phyloP scores from a whole-genome alignment of 2,888 invertebrate species.

The Desoria tigrina region DNA sequence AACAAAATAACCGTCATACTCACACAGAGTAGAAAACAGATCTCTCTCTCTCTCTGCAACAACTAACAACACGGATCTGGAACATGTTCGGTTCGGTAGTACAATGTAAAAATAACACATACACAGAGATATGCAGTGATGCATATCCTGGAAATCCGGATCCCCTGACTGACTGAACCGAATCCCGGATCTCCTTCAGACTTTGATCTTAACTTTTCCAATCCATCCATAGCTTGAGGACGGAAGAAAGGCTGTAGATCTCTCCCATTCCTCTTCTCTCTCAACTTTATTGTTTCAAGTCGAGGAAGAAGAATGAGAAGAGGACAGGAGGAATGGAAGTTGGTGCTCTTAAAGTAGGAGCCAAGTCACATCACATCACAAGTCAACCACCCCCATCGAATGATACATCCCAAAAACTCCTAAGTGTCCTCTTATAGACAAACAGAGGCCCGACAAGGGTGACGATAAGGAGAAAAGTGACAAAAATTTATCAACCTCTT shows the following conservation, averaged over 20 bases:
- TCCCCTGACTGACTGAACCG: conserved; percentile 12
- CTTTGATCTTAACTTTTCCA: conserved; percentile 47
- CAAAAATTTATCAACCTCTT: conserved; percentile 1
- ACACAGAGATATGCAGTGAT: conserved; percentile 19
- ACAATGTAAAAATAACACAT: conserved; percentile 42
- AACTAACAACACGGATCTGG: not conserved
- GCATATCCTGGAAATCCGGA: conserved; percentile 34
- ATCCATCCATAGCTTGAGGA: conserved; percentile 34
- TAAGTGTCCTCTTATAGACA: too few relatives aligned
- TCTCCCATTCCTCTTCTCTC: not conserved
- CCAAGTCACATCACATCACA: too few relatives aligned
- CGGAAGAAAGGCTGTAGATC: too few relatives aligned
- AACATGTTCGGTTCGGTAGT: not conserved
- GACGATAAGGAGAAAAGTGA: conserved; percentile 6
- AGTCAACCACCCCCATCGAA: too few relatives aligned
- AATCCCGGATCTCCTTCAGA: conserved; percentile 1
- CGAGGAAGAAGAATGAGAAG: too few relatives aligned
- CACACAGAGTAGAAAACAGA: not conserved
- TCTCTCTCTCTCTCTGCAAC: too few relatives aligned
- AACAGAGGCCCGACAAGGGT: not conserved
- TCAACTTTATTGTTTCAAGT: not conserved
- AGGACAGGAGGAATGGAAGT: too few relatives aligned
- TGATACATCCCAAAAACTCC: too few relatives aligned
- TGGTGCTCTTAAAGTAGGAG: too few relatives aligned
- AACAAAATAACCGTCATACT: conserved; percentile 1